phyloP scores from a whole-genome alignment of 2,888 invertebrate genomes.

The Hanleya hanleyi region DNA sequence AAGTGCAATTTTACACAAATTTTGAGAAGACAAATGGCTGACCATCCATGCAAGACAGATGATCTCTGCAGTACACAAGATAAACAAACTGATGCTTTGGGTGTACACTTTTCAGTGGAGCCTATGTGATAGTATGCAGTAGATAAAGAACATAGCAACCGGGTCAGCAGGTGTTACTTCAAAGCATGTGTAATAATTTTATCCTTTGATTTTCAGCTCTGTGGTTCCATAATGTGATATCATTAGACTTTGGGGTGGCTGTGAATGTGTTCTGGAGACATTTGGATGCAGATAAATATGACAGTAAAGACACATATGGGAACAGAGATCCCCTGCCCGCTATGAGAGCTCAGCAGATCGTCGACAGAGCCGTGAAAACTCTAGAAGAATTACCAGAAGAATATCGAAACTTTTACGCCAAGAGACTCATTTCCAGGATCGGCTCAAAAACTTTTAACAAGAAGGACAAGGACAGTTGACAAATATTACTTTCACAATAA shows the following conservation, averaged over 20 bases:
- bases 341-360: constrained; percentile 72
- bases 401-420: constrained; percentile 75
- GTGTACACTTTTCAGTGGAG: no score
- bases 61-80: no score
- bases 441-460: constrained; percentile 49
- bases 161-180: no score
- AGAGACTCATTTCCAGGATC: constrained; percentile 71
- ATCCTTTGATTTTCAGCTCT: constrained; percentile 71
- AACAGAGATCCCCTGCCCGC: constrained; percentile 76
- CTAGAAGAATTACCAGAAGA: constrained; percentile 74
- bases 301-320: constrained; percentile 77
- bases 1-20: no score
- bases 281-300: constrained; percentile 73
- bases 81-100: no score
- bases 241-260: constrained; percentile 75
- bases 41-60: no score
- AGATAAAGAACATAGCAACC: no score
- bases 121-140: no score
- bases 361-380: constrained; percentile 74
- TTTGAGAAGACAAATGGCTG: no score
- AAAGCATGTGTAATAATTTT: no score
- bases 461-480: not conserved
- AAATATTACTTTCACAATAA: no score
- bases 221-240: constrained; percentile 78
- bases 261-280: constrained; percentile 78